Conservation (phyloP, 2,113 vertebrate genomes). For the Promerops cafer region DNA sequence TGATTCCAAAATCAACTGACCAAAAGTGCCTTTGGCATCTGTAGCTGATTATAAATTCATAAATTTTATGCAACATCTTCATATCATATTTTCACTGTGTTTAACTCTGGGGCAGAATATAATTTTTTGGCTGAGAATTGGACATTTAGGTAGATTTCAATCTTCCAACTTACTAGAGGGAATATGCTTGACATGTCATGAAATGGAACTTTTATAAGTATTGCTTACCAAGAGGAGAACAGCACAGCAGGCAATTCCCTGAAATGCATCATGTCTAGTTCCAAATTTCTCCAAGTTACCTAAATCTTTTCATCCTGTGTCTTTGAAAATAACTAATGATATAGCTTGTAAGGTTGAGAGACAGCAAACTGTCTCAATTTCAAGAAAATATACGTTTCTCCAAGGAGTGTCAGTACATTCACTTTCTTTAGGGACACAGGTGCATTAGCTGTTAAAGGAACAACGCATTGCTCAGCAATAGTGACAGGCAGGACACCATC, state of each 20-base stretch:
- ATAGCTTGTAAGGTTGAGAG: not conserved
- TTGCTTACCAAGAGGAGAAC: not conserved
- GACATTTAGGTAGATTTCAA: conserved; percentile 2
- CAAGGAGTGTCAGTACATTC: not conserved
- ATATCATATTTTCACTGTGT: not conserved
- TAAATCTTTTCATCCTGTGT: not conserved
- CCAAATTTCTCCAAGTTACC: not conserved
- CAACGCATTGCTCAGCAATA: not conserved
- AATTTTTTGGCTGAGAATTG: not conserved
- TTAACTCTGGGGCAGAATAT: not conserved
- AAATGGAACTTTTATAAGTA: not conserved
- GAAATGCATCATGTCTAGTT: not conserved
- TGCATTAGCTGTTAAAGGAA: not conserved
- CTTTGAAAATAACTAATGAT: conserved; percentile 31
- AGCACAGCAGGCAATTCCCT: not conserved
- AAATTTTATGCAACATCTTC: not conserved
- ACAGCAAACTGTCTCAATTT: not conserved
- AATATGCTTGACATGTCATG: not conserved
- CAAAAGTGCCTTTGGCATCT: not conserved
- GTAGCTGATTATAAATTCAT: not conserved
- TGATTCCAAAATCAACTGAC: not conserved
- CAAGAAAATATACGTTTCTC: not conserved
- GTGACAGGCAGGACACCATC: not conserved
- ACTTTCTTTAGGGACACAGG: not conserved
- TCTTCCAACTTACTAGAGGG: not conserved